Percentiles rank a stretch among this genome's conserved stretches.
These are phyloP conservation scores for Anoplolepis gracilipes DNA, from an alignment of 1,140 invertebrate genomes.

Conservation along the genomic window DNA sequence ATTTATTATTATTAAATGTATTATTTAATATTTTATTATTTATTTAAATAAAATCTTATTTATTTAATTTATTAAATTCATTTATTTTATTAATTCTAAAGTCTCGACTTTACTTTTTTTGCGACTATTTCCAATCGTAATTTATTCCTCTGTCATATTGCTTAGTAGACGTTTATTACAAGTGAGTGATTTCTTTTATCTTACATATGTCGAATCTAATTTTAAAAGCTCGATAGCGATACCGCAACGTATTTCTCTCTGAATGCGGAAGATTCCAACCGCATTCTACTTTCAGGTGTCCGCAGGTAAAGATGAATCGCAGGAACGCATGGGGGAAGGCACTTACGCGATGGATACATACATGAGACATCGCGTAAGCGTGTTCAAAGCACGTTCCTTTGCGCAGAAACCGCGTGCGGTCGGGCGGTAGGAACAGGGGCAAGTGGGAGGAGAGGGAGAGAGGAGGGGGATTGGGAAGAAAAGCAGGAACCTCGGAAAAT, in stretches of 20 bases:
- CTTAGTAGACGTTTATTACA: conserved; percentile 26
- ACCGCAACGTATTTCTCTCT: conserved; percentile 43
- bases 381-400: conserved; percentile 66
- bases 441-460: too few species aligned
- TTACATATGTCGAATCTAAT: conserved; percentile 21
- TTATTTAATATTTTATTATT: too few species aligned
- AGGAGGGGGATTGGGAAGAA: conserved; percentile 27
- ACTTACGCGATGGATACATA: conserved; percentile 63
- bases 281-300: conserved; percentile 68
- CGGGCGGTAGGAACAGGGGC: neutral
- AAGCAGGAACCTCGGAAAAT: conserved; percentile 60
- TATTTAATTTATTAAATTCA: too few species aligned
- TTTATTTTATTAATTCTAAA: too few species aligned
- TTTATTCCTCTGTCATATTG: neutral
- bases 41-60: too few species aligned
- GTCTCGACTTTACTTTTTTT: neutral
- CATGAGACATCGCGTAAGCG: conserved; percentile 67
- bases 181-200: conserved; percentile 20
- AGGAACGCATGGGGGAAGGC: conserved; percentile 61
- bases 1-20: too few species aligned
- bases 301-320: conserved; percentile 65
- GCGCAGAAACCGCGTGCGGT: conserved; percentile 36
- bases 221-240: neutral
- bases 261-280: neutral
- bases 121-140: neutral